A percentile compares a stretch with the other conserved stretches of the same genome.
Conservation (phyloP, 1,140 invertebrate species). For the Battus philenor region DNA sequence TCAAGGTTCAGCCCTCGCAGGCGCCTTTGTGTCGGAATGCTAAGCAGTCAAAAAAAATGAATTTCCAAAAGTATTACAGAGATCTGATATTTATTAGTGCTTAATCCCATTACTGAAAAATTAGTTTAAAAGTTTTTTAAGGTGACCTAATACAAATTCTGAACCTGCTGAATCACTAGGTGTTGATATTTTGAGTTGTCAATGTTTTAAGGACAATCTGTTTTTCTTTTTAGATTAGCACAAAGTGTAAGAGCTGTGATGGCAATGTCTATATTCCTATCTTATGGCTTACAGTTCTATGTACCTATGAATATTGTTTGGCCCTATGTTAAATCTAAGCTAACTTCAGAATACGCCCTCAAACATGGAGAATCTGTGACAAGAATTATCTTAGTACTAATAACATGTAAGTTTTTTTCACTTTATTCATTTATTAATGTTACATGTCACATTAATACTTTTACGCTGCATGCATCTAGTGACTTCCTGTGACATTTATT, state of each 20-base stretch:
- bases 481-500: background rate
- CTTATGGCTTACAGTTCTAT: constrained; percentile 94
- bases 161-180: too few species aligned
- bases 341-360: constrained; percentile 77
- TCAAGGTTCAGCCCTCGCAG: too few species aligned
- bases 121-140: too few species aligned
- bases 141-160: too few species aligned
- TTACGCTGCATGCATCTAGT: background rate
- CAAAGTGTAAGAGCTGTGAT: constrained; percentile 88
- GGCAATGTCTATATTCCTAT: constrained; percentile 90
- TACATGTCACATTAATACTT: background rate
- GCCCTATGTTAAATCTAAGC: constrained; percentile 81
- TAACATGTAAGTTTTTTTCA: constrained; percentile 85
- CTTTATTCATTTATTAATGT: background rate
- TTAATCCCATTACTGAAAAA: too few species aligned
- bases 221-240: constrained; percentile 80
- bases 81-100: too few species aligned
- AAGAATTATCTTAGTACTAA: constrained; percentile 82
- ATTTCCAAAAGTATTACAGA: too few species aligned
- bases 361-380: constrained; percentile 82
- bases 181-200: constrained; percentile 1
- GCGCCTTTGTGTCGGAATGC: too few species aligned
- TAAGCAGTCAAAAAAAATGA: too few species aligned
- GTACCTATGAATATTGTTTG: constrained; percentile 94
- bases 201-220: too few species aligned